Evolutionary conservation across 1,140 invertebrate genomes (phyloP).

Genomic region (Trissolcus basalis): DNA sequence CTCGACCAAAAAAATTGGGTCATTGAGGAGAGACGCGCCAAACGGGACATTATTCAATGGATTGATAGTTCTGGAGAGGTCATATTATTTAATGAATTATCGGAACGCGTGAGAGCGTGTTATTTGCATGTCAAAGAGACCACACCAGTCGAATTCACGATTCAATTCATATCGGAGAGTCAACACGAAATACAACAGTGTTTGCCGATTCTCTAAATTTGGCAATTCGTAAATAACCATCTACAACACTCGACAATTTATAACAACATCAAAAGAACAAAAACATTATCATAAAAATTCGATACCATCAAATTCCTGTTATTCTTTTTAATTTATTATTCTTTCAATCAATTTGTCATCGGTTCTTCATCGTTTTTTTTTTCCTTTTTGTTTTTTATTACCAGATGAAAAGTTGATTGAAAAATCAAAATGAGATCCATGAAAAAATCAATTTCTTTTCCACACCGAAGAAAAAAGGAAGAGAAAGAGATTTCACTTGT

Average conservation of each 20-base stretch:
- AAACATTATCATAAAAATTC: no score
- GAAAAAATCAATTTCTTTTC: conserved; percentile 15
- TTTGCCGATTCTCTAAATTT: not conserved
- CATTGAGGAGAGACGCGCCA: conserved; percentile 12
- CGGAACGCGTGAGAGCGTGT: conserved; percentile 7
- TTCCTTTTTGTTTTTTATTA: no score
- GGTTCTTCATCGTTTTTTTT: no score
- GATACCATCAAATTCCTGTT: no score
- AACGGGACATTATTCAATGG: conserved; percentile 7
- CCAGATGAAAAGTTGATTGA: no score
- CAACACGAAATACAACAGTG: not conserved
- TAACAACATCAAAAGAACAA: no score
- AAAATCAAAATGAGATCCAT: no score
- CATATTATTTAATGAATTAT: conserved; percentile 34
- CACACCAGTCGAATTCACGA: conserved; percentile 37
- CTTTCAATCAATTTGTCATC: no score
- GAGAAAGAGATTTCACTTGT: conserved; percentile 20
- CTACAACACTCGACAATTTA: no score
- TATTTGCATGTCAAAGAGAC: conserved; percentile 45
- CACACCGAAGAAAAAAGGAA: not conserved
- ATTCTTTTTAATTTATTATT: no score
- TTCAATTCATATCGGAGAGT: conserved; percentile 15
- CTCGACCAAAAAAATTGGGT: conserved; percentile 32
- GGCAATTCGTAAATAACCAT: not conserved
- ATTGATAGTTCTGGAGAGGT: conserved; percentile 12